Base-by-base conservation (phyloP, 2,888 invertebrate genomes). In the Eupelmus urozonus region DNA sequence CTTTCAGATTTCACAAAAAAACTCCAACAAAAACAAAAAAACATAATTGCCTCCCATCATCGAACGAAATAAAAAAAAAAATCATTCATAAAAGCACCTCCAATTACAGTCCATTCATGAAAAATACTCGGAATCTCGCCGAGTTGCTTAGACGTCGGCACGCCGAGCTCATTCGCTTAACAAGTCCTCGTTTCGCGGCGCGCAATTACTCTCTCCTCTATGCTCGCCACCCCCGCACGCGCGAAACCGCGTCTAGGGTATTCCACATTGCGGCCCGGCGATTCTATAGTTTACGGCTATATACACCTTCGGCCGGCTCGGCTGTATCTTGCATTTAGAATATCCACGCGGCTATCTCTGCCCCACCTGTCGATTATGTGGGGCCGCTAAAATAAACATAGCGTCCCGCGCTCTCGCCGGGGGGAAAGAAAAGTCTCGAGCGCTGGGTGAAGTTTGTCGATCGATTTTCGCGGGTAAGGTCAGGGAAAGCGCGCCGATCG, bases 101-200 rank as follows among this genome's bases (percentile, higher is more conserved):
- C 34, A 70, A 60, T 45, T 45, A 60, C 25, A 60, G 27, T 60
- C 45, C 29, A 70, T 45, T 60, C 59, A 60, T 49, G 29, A 53
- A 55, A 51, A 53, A 53, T 23, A 53, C 34, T 55, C 16, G 23
- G 25, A 7, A 55, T 40, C 29, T 45, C 11, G 25, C 42, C 27
- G 11, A 29, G 1, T 7, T 5, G 5, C 23, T 34, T 71, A 71
- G 29, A 11, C 4, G 42, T 55, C 40, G 34, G n/a, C n/a, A n/a
- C 62, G 40, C n/a, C n/a, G 18, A 29, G 45, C 7, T 45, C 16
- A 66, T 73, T 73, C 57, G 42, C 45, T 45, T 57, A 65, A 73
- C 65, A 57, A 65, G 42, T 65, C 57, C 55, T 66, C 57, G 57
- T 74, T 74, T 74, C 66, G 29, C 27, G 29, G 11, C 11, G 9